Evolutionary conservation across 2,888 invertebrate genomes (phyloP).

Genomic region (Actias luna): DNA sequence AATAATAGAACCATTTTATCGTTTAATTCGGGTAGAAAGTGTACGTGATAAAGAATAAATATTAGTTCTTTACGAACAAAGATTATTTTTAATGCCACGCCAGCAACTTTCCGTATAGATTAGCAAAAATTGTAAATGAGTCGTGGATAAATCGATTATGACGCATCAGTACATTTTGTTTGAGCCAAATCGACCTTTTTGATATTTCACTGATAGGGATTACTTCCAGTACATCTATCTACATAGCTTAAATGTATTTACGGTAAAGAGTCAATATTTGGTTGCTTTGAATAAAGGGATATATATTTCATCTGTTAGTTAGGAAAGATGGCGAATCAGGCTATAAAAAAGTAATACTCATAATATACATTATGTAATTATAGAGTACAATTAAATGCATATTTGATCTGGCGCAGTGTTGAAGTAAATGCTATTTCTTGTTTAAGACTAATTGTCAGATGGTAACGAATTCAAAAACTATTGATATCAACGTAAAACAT

Average conservation of each 20-base stretch:
- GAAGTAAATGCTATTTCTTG: background rate
- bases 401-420: background rate
- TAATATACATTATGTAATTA: no score
- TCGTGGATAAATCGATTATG: slow-evolving; percentile 51
- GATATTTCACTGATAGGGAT: slow-evolving; percentile 24
- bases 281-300: background rate
- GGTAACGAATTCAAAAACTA: background rate
- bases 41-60: slow-evolving; percentile 40
- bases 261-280: background rate
- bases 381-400: no score
- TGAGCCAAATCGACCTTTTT: slow-evolving; percentile 44
- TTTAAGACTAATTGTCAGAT: background rate
- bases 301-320: no score
- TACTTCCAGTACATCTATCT: slow-evolving; percentile 27
- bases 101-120: slow-evolving; percentile 30
- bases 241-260: background rate
- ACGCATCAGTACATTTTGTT: slow-evolving; percentile 45
- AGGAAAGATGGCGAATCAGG: no score
- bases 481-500: background rate
- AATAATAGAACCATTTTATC: slow-evolving; percentile 20
- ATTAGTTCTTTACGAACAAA: slow-evolving; percentile 39
- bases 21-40: slow-evolving; percentile 31
- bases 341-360: no score
- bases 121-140: slow-evolving; percentile 50
- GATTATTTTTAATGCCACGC: slow-evolving; percentile 26